Percentiles rank a stretch among this genome's conserved stretches.
These are phyloP conservation scores for Calidris pugnax DNA, from an alignment of 2,113 vertebrate species.

Conservation along the genomic window DNA sequence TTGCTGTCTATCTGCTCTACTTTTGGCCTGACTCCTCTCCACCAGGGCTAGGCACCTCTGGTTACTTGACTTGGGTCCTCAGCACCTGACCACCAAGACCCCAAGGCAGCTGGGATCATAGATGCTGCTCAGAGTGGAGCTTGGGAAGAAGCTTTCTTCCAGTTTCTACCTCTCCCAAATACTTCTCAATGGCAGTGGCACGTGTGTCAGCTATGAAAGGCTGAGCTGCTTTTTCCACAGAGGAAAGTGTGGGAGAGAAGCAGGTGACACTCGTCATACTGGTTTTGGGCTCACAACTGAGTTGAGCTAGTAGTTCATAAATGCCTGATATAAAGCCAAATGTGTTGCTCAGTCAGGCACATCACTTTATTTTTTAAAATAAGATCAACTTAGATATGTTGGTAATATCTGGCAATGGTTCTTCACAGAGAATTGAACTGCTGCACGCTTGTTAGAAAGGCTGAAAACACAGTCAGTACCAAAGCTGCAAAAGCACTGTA, in stretches of 20 bases:
- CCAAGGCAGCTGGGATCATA: neutral
- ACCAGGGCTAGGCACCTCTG: neutral
- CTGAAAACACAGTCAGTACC: neutral
- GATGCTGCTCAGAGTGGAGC: neutral
- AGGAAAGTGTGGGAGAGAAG: neutral
- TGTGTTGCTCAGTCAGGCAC: neutral
- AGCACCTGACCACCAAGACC: fast-evolving
- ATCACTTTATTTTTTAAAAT: neutral
- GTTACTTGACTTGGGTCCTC: neutral
- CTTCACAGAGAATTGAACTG: neutral
- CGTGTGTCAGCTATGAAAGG: neutral
- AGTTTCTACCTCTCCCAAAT: neutral
- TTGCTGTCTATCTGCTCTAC: neutral
- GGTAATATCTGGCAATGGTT: neutral
- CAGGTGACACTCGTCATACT: neutral
- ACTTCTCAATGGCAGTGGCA: neutral
- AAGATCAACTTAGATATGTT: neutral
- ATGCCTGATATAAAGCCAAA: neutral
- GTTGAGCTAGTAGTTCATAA: neutral
- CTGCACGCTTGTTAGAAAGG: neutral
- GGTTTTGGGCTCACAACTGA: neutral
- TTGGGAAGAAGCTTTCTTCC: neutral
- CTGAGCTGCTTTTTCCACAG: neutral
- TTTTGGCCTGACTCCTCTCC: neutral
- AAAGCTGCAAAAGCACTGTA: neutral